These are phyloP conservation scores for Drosophila miranda DNA, from an alignment of 1,140 invertebrate species.

Conservation along the genomic window DNA sequence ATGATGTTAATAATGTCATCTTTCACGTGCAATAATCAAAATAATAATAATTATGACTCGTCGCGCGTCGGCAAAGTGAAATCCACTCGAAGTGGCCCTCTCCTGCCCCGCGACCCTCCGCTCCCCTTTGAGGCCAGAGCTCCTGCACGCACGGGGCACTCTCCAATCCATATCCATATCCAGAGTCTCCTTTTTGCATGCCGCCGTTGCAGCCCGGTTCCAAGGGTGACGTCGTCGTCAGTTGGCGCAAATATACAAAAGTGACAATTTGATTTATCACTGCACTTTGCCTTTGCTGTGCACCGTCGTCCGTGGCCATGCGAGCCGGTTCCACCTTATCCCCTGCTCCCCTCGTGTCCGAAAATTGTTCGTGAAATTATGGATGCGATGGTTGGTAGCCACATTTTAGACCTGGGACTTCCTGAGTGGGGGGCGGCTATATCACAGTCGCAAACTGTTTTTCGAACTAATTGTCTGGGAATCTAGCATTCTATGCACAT, in stretches of 20 bases:
- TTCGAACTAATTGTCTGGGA: slow-evolving; percentile 54
- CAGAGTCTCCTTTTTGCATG: slow-evolving; percentile 44
- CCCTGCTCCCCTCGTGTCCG: slow-evolving; percentile 8
- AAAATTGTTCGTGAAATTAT: slow-evolving; percentile 73
- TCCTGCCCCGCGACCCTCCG: no score
- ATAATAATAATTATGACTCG: slow-evolving; percentile 69
- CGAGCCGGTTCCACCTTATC: slow-evolving; percentile 26
- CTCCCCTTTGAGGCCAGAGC: no score
- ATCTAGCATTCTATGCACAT: slow-evolving; percentile 9
- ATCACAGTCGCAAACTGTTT: slow-evolving; percentile 11
- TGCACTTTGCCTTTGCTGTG: slow-evolving; percentile 62
- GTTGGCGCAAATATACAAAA: slow-evolving; percentile 73
- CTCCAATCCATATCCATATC: slow-evolving; percentile 22
- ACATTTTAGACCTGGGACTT: slow-evolving; percentile 62
- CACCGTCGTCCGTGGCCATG: slow-evolving; percentile 32
- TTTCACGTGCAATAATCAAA: slow-evolving; percentile 67
- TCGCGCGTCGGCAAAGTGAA: slow-evolving; percentile 32
- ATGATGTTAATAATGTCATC: slow-evolving; percentile 66
- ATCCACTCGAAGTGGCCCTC: slow-evolving; percentile 10
- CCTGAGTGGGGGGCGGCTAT: slow-evolving; percentile 48
- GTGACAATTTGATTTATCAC: slow-evolving; percentile 82
- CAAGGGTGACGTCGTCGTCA: slow-evolving; percentile 52
- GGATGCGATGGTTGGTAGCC: slow-evolving; percentile 51
- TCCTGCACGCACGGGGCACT: no score
- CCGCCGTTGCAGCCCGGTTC: slow-evolving; percentile 16